These are phyloP conservation scores for Drosophila pallidifrons DNA, from an alignment of 1,140 invertebrate species.

Conservation along the genomic window DNA sequence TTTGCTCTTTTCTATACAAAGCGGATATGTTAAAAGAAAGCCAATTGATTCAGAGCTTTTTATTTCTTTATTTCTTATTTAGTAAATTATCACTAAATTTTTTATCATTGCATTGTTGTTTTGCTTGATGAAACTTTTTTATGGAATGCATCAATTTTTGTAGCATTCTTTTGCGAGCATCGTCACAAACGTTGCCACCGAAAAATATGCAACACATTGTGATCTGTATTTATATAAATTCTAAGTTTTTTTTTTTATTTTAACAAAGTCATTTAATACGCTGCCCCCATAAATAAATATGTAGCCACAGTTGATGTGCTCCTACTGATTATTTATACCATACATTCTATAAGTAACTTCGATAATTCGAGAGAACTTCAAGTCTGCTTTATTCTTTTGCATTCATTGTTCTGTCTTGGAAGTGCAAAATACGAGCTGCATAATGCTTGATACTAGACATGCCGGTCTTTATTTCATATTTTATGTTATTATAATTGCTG, in stretches of 20 bases:
- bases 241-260: too few relatives aligned
- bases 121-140: too few relatives aligned
- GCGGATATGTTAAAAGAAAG: too few relatives aligned
- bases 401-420: slow-evolving; percentile 1
- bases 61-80: too few relatives aligned
- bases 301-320: background rate
- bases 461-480: slow-evolving; percentile 2
- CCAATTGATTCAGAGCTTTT: too few relatives aligned
- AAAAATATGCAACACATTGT: background rate
- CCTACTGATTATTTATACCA: too few relatives aligned
- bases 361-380: background rate
- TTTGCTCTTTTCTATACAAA: too few relatives aligned
- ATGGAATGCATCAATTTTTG: background rate
- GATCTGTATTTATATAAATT: background rate
- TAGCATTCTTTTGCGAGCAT: background rate
- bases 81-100: too few relatives aligned
- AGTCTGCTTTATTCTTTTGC: background rate
- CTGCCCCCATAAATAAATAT: too few relatives aligned
- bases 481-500: slow-evolving; percentile 1
- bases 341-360: background rate
- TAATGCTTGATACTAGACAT: slow-evolving; percentile 5
- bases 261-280: too few relatives aligned
- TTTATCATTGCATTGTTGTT: too few relatives aligned
- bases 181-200: background rate
- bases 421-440: background rate